Percentiles rank a stretch among this genome's conserved stretches.
phyloP scores from a whole-genome alignment of 2,888 invertebrate genomes.

The Sceliomorpha sp. region DNA sequence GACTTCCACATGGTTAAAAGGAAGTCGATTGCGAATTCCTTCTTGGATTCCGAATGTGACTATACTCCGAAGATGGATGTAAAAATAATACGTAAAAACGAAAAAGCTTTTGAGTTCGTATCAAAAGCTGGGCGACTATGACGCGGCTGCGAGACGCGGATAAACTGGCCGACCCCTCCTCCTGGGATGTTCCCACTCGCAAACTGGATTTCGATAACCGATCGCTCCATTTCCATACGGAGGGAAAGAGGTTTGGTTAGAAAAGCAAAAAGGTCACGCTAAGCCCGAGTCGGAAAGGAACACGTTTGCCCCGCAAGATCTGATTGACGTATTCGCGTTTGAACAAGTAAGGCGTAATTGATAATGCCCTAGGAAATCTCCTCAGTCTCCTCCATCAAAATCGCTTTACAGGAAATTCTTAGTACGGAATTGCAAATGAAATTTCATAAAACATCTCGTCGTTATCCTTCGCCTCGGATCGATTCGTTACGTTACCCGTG shows the following conservation, averaged over 20 bases:
- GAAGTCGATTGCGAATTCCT: constrained; percentile 39
- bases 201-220: constrained; percentile 77
- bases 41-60: constrained; percentile 38
- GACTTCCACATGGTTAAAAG: constrained; percentile 6
- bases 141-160: constrained; percentile 48
- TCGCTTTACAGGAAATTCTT: no score
- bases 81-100: constrained; percentile 71
- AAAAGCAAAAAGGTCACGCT: constrained; percentile 31
- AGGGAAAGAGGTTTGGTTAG: constrained; percentile 50
- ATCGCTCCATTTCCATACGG: constrained; percentile 77
- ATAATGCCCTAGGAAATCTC: no score
- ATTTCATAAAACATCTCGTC: no score
- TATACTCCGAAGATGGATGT: constrained; percentile 59
- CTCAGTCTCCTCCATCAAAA: no score
- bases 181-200: constrained; percentile 75
- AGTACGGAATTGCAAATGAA: no score
- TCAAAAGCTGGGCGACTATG: constrained; percentile 40
- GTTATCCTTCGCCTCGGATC: no score
- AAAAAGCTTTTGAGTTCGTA: constrained; percentile 70
- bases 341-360: no score
- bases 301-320: constrained; percentile 2
- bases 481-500: no score
- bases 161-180: constrained; percentile 72
- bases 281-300: background rate
- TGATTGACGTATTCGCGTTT: constrained; percentile 20